Conservation (phyloP, 2,113 vertebrate species). For the Columba livia region DNA sequence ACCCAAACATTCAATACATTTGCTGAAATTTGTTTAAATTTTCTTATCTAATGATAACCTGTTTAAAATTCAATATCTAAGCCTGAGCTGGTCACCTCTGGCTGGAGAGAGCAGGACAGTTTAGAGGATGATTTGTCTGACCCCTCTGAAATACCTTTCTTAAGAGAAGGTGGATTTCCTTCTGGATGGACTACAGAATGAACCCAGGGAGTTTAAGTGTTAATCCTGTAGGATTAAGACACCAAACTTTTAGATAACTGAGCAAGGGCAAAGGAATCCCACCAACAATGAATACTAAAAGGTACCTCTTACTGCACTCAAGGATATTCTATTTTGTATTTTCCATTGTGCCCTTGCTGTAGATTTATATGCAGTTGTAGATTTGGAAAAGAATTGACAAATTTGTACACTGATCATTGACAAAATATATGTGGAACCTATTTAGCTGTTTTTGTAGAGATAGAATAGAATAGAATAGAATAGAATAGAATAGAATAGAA, state of each 20-base stretch:
- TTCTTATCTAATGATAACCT: not conserved
- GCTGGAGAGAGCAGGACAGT: not conserved
- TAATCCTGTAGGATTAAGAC: slow-evolving; percentile 1
- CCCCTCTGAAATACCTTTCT: not conserved
- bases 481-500: not conserved
- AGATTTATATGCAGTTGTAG: not conserved
- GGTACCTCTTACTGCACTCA: not conserved
- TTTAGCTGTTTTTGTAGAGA: not conserved
- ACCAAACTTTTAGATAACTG: not conserved
- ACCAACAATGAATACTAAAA: not conserved
- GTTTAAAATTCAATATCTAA: not conserved
- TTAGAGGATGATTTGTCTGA: not conserved
- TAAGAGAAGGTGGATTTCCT: not conserved
- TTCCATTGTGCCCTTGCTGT: not conserved
- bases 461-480: not conserved
- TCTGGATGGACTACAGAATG: not conserved
- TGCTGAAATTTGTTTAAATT: not conserved
- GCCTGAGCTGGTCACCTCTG: not conserved
- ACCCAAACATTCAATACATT: not conserved
- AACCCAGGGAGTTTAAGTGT: not conserved
- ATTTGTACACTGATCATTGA: not conserved
- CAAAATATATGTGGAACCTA: not conserved
- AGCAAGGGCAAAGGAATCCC: not conserved
- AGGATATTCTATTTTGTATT: not conserved
- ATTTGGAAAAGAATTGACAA: not conserved